Base-by-base conservation (phyloP, 2,113 vertebrate genomes). In the Lagopus muta region DNA sequence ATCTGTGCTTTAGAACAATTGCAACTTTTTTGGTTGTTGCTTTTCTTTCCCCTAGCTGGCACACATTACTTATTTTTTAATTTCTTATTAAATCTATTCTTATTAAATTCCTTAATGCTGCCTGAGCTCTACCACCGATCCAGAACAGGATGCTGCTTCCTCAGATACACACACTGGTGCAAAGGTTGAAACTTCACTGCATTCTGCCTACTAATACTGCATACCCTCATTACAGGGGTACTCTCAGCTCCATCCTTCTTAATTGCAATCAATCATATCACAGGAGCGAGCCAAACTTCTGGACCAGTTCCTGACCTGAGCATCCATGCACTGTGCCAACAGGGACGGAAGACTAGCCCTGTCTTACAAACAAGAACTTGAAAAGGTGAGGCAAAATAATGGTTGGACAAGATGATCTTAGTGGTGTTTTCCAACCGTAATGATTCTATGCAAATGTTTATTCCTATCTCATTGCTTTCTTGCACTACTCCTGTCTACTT, bases 101-200 rank as follows among this genome's bases (percentile, higher is more conserved):
- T 27, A 25, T 52, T 52, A 52, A 52, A 93, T 92, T 90, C 74
- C 28, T 81, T 50, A 90, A 64, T 92, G 65, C 32, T 93, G 69
- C 18, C 77, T 82, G 48, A 93, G 25, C 65, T 86, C 21, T 86
- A 61, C 47, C 61, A 90, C 61, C 32, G 60, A 90, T 17, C 45
- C 52, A 88, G 73, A 61, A 69, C 24, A 74, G 42, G 28, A 73
- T 81, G 52, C 57, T 81, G 28, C 81, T 86, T 92, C 61, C 34
- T 84, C 69, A 89, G 84, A 87, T 43, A 80, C 47, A 43, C 32
- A 42, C 50, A 62, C 8, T 58, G 34, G 81, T 12, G 19, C 36
- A 52, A 84, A 76, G 32, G 61, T 50, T 71, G 57, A 78, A 95
- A 78, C 70, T 48, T 80, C 55, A 61, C 16, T 18, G 21, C 67